Base-by-base conservation (phyloP, 2,888 invertebrate species). In the Serrognathus titanus region DNA sequence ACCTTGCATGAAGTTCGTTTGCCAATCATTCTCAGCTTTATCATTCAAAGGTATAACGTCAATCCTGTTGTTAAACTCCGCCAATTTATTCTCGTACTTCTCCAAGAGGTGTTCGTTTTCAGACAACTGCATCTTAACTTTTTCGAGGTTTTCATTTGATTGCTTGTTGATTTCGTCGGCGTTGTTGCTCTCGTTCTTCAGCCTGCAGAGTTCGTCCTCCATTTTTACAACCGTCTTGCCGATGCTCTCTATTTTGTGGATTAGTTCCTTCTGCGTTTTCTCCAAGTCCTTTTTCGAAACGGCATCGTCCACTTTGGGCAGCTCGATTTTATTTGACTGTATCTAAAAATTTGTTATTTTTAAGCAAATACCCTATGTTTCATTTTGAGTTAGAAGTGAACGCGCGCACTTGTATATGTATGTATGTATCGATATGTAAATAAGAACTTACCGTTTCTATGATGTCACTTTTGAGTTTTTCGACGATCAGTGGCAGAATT, bases 41-140 rank as follows among this genome's bases (percentile, higher is more conserved):
- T 67, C 60, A 10, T 61, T 62, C 31, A 61, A 39, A 2, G 64
- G 61, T 13, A 65, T 52, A 16, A 65, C 53, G 46, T 67, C 65
- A 48, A 73, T 69, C 56, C 71, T 67, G 48, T 75, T 75, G 51
- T 75, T 76, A 50, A 72, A 74, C 58, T 85, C 83, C 43, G 78
- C 80, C 43, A 85, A 70, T 63, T 83, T 83, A 51, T 78, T 73
- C 64, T 84, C 83, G 64, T 82, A 85, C 64, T 81, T 83, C 60
- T 78, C 81, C 37, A 85, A 72, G 2, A 85, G 71, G 58, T 81
- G 79, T 71, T 84, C 83, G 1, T 82, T 82, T 8, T 81, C 69
- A 48, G 75, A 74, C 41, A 83, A 68, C 59, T 80, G 78, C 9
- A 69, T 72, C 58, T 78, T 76, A 24, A 82, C 71, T 13, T 76